Evolutionary conservation across 2,113 vertebrate genomes (phyloP).

Genomic region (Hippopotamus amphibius): DNA sequence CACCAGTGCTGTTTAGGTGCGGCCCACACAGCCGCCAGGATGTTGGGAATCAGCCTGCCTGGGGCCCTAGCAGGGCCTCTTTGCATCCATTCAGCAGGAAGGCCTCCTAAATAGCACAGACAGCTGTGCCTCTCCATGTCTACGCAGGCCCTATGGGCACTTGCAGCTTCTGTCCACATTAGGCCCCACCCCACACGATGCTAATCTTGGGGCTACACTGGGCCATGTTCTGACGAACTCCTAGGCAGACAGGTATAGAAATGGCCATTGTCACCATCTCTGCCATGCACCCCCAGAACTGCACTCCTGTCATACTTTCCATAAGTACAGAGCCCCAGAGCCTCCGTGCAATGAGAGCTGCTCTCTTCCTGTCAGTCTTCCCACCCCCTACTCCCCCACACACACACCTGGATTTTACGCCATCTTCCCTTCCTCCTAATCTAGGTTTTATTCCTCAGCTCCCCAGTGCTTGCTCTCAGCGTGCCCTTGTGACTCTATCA

Average conservation of each 20-base stretch:
- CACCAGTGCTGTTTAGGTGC: not conserved
- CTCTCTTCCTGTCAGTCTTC: not conserved
- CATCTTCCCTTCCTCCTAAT: slow-evolving; percentile 20
- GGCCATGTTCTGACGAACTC: not conserved
- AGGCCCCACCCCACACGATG: not conserved
- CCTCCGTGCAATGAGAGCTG: not conserved
- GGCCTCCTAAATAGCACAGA: not conserved
- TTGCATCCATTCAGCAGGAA: not conserved
- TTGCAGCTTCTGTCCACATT: not conserved
- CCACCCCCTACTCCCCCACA: accelerated
- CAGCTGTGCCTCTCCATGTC: not conserved
- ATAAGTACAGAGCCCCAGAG: not conserved
- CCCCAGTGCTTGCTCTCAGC: not conserved
- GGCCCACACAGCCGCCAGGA: not conserved
- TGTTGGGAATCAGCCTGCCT: not conserved
- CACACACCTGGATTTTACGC: not conserved
- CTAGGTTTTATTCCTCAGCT: not conserved
- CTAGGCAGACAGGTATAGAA: not conserved
- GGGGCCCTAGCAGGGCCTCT: not conserved
- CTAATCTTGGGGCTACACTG: not conserved
- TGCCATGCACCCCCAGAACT: not conserved
- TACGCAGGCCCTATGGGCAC: not conserved
- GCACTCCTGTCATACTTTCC: not conserved
- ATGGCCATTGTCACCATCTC: not conserved
- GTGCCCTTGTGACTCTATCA: not conserved